Conservation (phyloP, 2,113 vertebrate genomes). For the Cavia porcellus region DNA sequence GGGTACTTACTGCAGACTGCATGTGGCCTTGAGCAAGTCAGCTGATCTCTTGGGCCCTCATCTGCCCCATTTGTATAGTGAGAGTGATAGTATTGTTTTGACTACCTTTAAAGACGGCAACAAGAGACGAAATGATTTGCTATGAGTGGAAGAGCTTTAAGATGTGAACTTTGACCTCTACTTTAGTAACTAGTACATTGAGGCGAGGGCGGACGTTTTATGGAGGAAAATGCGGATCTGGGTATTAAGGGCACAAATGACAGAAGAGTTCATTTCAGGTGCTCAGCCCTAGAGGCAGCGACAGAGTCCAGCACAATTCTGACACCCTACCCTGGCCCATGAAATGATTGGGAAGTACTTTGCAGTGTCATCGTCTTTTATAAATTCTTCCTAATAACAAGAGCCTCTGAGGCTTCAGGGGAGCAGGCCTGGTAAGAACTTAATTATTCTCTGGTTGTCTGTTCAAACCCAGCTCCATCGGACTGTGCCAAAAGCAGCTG, state of each 20-base stretch:
- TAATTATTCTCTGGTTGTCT: not conserved
- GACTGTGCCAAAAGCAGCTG: fast-evolving
- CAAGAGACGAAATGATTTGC: not conserved
- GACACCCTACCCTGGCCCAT: not conserved
- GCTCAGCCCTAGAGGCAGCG: not conserved
- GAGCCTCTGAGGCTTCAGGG: not conserved
- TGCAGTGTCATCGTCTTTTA: constrained; percentile 18
- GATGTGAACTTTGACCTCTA: not conserved
- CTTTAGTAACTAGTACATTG: too few relatives aligned
- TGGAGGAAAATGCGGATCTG: not conserved
- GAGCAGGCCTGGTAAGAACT: not conserved
- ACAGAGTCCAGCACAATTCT: not conserved
- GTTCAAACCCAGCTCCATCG: not conserved
- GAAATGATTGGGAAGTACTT: constrained; percentile 13
- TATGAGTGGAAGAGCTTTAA: not conserved
- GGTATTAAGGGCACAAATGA: not conserved
- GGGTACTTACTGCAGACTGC: not conserved
- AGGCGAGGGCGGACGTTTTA: too few relatives aligned
- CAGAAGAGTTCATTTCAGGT: not conserved
- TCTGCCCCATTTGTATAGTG: not conserved
- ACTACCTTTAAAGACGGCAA: not conserved
- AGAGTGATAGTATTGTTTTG: not conserved
- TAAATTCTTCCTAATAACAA: constrained; percentile 53
- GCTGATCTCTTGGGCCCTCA: not conserved
- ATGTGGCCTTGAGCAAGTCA: not conserved